Evolutionary conservation across 2,113 vertebrate genomes (phyloP).

Genomic region (Xyrauchen texanus): DNA sequence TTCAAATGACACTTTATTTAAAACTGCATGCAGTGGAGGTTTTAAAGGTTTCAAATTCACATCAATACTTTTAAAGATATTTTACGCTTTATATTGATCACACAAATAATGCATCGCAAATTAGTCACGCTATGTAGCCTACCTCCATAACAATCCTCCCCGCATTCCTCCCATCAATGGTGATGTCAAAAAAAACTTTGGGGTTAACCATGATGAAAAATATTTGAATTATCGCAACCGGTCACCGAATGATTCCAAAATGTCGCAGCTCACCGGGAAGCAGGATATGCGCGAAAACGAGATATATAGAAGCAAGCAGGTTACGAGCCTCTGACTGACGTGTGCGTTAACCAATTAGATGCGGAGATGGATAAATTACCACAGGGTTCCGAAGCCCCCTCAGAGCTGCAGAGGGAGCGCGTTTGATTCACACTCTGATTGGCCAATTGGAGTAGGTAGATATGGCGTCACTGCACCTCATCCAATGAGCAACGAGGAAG

Average conservation of each 20-base stretch:
- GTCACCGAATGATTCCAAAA: neutral
- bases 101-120: too few relatives aligned
- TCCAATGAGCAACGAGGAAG: constrained; percentile 32
- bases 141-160: constrained; percentile 82
- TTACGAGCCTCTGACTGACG: constrained; percentile 25
- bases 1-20: too few relatives aligned
- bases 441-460: neutral
- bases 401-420: neutral
- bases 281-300: constrained; percentile 47
- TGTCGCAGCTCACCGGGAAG: constrained; percentile 44
- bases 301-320: constrained; percentile 45
- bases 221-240: neutral
- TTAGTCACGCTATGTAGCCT: neutral
- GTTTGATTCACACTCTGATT: constrained; percentile 19
- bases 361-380: neutral
- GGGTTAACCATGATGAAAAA: constrained; percentile 71
- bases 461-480: constrained; percentile 20
- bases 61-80: too few relatives aligned
- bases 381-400: too few relatives aligned
- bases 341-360: constrained; percentile 34
- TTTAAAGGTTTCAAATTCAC: too few relatives aligned
- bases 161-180: constrained; percentile 42
- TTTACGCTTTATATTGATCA: too few relatives aligned
- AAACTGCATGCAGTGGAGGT: too few relatives aligned
- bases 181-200: constrained; percentile 77